These are phyloP conservation scores for Butorides virescens DNA, from an alignment of 2,113 vertebrate species.

Conservation along the genomic window DNA sequence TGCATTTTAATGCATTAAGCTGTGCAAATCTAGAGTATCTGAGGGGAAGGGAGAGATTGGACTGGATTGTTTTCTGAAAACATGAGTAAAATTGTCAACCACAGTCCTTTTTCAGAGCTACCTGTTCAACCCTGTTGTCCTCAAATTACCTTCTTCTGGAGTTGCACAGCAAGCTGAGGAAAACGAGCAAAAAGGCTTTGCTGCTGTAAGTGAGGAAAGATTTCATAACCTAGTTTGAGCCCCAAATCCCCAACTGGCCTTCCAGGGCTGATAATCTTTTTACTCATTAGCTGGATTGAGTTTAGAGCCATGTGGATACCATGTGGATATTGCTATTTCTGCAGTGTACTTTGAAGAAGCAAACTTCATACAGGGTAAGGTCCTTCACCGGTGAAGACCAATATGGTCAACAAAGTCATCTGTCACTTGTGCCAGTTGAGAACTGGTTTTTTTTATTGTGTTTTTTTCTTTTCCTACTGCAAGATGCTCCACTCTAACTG, in stretches of 20 bases:
- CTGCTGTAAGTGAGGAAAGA: neutral
- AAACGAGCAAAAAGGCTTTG: neutral
- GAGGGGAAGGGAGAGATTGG: neutral
- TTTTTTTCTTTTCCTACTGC: neutral
- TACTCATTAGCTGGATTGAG: neutral
- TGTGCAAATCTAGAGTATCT: neutral
- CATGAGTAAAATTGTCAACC: neutral
- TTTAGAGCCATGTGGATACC: neutral
- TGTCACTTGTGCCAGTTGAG: neutral
- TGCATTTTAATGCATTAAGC: neutral
- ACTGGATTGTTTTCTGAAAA: neutral
- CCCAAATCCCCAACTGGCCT: neutral
- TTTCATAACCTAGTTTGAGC: neutral
- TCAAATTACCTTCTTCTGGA: neutral
- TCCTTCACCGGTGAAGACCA: neutral
- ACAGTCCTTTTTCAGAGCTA: neutral
- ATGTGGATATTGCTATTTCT: neutral
- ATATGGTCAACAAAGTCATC: neutral
- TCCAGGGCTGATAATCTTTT: neutral
- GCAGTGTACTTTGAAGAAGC: neutral
- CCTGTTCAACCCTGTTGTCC: neutral
- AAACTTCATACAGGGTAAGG: neutral
- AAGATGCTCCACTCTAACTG: neutral
- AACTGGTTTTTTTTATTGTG: neutral
- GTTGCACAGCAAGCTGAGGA: neutral